Percentiles rank a stretch among this genome's conserved stretches.
Conservation (phyloP, 2,113 vertebrate species). For the Gobius niger region DNA sequence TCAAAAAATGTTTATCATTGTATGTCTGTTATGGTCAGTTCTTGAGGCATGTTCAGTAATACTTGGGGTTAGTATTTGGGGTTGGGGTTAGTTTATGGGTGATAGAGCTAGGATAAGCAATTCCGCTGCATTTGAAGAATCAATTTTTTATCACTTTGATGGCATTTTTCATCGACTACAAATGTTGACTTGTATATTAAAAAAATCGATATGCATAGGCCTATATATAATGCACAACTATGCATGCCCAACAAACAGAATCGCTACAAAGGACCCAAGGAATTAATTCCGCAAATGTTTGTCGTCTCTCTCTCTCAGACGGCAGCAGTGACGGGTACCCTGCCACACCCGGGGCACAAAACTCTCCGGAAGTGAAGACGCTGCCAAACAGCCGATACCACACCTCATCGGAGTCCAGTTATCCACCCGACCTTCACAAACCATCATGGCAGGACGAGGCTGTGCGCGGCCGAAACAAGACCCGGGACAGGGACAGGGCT, state of each 20-base stretch:
- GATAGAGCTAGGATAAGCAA: too few relatives aligned
- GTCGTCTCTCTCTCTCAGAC: conserved; percentile 81
- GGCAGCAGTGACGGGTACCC: conserved; percentile 93
- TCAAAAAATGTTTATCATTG: neutral
- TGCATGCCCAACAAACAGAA: conserved; percentile 18
- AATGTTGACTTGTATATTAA: conserved; percentile 1
- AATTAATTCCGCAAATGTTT: conserved; percentile 7
- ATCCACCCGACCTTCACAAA: conserved; percentile 94
- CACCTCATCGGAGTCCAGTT: conserved; percentile 93
- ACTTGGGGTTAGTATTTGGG: too few relatives aligned
- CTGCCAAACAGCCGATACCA: conserved; percentile 83
- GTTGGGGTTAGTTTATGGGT: too few relatives aligned
- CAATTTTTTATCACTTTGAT: neutral
- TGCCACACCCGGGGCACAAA: conserved; percentile 92
- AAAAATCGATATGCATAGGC: neutral
- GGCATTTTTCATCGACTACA: neutral
- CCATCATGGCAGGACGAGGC: conserved; percentile 90
- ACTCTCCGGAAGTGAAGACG: conserved; percentile 93
- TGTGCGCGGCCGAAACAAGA: conserved; percentile 80
- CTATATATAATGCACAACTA: neutral
- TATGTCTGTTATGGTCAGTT: too few relatives aligned
- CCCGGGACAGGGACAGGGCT: conserved; percentile 63
- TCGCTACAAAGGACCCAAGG: conserved; percentile 22
- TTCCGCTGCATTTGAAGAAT: too few relatives aligned
- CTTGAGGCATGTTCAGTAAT: too few relatives aligned